Evolutionary conservation across 2,888 invertebrate genomes (phyloP).

Genomic region (Aporophyla nigra): DNA sequence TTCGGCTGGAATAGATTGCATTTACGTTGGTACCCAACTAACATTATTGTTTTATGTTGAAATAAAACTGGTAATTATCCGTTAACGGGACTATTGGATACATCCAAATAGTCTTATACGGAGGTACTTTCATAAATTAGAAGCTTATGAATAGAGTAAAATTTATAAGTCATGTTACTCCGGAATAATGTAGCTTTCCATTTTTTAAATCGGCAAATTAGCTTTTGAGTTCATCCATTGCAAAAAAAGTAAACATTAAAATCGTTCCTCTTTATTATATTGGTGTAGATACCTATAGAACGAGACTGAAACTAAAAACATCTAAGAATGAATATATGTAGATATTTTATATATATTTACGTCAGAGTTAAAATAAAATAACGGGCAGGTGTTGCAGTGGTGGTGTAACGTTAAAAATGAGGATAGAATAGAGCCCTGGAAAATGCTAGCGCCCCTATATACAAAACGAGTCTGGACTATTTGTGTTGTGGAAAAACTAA

Average conservation of each 20-base stretch:
- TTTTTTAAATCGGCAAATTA: too few relatives aligned
- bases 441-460: slow-evolving; percentile 26
- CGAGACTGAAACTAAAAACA: background rate
- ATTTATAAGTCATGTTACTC: too few relatives aligned
- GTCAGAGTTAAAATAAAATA: background rate
- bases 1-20: background rate
- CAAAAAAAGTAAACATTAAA: too few relatives aligned
- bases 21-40: background rate
- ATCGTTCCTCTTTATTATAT: too few relatives aligned
- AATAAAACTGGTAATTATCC: too few relatives aligned
- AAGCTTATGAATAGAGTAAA: too few relatives aligned
- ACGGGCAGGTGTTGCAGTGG: background rate
- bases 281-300: background rate
- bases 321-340: background rate
- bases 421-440: background rate
- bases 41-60: background rate
- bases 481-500: slow-evolving; percentile 6
- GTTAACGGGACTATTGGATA: background rate
- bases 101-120: background rate
- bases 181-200: too few relatives aligned
- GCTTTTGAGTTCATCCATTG: too few relatives aligned
- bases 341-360: background rate
- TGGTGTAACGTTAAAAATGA: slow-evolving; percentile 4
- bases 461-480: slow-evolving; percentile 9
- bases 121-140: background rate